Percentiles rank a stretch among this genome's conserved stretches.
Conservation (phyloP, 2,113 vertebrate species). For the Aldabrachelys gigantea region DNA sequence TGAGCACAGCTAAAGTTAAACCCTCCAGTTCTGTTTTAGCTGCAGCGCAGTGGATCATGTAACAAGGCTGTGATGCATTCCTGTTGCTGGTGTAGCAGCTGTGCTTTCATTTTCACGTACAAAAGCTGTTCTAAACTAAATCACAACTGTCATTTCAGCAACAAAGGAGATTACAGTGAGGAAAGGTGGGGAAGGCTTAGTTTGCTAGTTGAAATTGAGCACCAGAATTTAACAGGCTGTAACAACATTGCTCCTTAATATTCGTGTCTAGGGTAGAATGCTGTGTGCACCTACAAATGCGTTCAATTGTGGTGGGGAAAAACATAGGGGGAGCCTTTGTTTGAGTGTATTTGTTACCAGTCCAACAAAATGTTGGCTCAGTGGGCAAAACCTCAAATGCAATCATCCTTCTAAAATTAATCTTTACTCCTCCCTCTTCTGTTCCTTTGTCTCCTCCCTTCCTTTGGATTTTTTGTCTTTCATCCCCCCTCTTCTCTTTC, state of each 20-base stretch:
- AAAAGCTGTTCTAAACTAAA: background rate
- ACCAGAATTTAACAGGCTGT: background rate
- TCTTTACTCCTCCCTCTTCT: background rate
- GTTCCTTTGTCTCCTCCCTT: background rate
- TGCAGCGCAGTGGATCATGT: background rate
- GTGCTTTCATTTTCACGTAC: background rate
- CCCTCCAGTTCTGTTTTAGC: background rate
- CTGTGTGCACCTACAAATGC: background rate
- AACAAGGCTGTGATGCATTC: rapidly evolving
- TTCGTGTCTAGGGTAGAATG: background rate
- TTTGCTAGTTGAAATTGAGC: background rate
- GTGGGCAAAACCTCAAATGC: background rate
- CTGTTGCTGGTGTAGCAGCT: background rate
- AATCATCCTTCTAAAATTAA: background rate
- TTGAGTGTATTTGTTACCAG: background rate
- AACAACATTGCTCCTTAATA: background rate
- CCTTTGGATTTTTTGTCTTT: background rate
- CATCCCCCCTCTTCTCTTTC: background rate
- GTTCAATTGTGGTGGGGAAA: background rate
- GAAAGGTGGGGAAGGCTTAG: background rate
- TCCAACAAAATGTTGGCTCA: background rate
- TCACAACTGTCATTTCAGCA: background rate
- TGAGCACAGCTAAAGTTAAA: background rate
- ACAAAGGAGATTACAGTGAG: background rate
- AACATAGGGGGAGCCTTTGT: background rate